These are phyloP conservation scores for Chrysolina haemoptera DNA, from an alignment of 2,888 invertebrate genomes.

Conservation along the genomic window DNA sequence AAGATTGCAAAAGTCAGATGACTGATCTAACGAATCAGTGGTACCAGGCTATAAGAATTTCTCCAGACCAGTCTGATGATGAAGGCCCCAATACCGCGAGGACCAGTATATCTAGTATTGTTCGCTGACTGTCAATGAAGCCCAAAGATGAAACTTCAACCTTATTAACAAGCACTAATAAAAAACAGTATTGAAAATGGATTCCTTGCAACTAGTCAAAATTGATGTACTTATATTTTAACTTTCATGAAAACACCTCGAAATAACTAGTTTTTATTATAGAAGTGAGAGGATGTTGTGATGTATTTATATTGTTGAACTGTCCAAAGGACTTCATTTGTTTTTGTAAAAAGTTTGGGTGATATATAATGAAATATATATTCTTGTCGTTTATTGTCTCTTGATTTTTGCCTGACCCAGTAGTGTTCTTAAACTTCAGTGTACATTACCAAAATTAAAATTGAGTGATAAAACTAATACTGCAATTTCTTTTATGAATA, in stretches of 20 bases:
- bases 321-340: slow-evolving; percentile 4
- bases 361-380: slow-evolving; percentile 21
- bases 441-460: no score
- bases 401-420: background rate
- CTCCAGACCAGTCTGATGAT: slow-evolving; percentile 89
- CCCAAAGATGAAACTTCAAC: slow-evolving; percentile 26
- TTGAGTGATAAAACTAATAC: no score
- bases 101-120: slow-evolving; percentile 69
- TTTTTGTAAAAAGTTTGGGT: slow-evolving; percentile 17
- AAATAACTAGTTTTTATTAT: slow-evolving; percentile 15
- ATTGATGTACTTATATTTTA: slow-evolving; percentile 23
- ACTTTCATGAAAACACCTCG: slow-evolving; percentile 5
- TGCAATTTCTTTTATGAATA: no score
- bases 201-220: slow-evolving; percentile 39
- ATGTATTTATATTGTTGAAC: slow-evolving; percentile 21
- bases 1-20: slow-evolving; percentile 97
- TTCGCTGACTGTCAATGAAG: slow-evolving; percentile 63
- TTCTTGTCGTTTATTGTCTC: slow-evolving; percentile 16
- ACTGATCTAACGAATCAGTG: slow-evolving; percentile 96
- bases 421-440: background rate
- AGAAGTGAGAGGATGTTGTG: slow-evolving; percentile 1
- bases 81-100: slow-evolving; percentile 70
- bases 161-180: slow-evolving; percentile 22
- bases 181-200: slow-evolving; percentile 42
- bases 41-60: slow-evolving; percentile 95